phyloP scores from a whole-genome alignment of 1,140 invertebrate genomes.

The Hirudo medicinalis region DNA sequence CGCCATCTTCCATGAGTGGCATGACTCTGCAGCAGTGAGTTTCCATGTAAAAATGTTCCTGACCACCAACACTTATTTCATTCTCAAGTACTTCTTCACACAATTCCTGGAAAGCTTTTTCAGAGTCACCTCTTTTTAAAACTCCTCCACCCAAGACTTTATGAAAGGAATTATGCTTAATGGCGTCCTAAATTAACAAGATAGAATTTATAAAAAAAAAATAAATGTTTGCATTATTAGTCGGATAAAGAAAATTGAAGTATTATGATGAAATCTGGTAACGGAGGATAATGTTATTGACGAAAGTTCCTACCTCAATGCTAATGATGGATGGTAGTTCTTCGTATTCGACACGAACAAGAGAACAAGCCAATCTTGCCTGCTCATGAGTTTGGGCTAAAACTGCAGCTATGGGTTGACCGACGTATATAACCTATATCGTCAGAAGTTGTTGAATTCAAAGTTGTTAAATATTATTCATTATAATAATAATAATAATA shows the following conservation, averaged over 20 bases:
- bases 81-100: conserved; percentile 46
- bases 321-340: conserved; percentile 58
- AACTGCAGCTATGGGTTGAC: conserved; percentile 31
- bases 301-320: conserved; percentile 49
- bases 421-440: too few relatives aligned
- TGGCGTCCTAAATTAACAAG: neutral
- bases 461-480: too few relatives aligned
- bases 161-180: neutral
- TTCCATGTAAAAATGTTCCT: conserved; percentile 94
- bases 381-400: conserved; percentile 30
- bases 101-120: conserved; percentile 48
- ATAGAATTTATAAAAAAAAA: too few relatives aligned
- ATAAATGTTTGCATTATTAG: too few relatives aligned
- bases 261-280: neutral
- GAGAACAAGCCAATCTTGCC: conserved; percentile 33
- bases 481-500: too few relatives aligned
- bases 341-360: conserved; percentile 32
- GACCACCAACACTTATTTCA: conserved; percentile 66
- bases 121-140: conserved; percentile 51
- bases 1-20: conserved; percentile 56
- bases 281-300: neutral
- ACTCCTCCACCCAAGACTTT: neutral
- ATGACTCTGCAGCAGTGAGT: conserved; percentile 59
- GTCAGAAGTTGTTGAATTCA: too few relatives aligned
- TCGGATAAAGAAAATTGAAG: too few relatives aligned